A percentile compares a stretch with the other conserved stretches of the same genome.
Evolutionary conservation across 2,888 invertebrate species (phyloP).

Genomic region (Schizaphis graminum): DNA sequence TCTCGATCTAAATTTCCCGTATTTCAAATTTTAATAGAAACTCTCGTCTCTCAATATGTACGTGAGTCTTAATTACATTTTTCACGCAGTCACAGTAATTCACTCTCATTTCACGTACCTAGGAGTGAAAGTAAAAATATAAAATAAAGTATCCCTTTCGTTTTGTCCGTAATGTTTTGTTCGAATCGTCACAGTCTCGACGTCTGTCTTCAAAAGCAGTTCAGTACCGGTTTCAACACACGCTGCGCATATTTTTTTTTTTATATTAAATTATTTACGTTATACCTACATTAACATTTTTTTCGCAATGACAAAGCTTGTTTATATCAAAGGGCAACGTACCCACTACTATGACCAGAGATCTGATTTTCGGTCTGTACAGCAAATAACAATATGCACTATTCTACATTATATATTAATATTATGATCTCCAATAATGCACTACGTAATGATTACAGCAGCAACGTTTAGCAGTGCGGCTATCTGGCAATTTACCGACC

Average conservation of each 20-base stretch:
- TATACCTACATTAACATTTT: not conserved
- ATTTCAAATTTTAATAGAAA: slow-evolving; percentile 9
- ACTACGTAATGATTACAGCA: not conserved
- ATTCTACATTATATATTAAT: not conserved
- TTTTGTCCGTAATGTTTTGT: not conserved
- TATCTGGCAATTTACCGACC: slow-evolving; percentile 13
- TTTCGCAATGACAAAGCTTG: slow-evolving; percentile 24
- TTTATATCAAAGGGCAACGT: not conserved
- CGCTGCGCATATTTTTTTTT: not conserved
- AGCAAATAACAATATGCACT: not conserved
- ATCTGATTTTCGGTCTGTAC: not conserved
- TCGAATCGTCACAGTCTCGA: slow-evolving; percentile 8
- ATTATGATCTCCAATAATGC: not conserved
- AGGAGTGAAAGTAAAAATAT: slow-evolving; percentile 42
- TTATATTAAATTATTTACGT: not conserved
- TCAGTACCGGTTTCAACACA: slow-evolving; percentile 34
- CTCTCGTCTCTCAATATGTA: not conserved
- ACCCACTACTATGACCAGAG: not conserved
- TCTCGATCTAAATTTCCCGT: not conserved
- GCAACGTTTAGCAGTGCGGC: not conserved
- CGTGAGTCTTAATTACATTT: not conserved
- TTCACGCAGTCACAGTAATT: not conserved
- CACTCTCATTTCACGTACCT: slow-evolving; percentile 1
- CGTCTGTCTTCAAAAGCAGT: slow-evolving; percentile 36
- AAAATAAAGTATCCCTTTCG: slow-evolving; percentile 46